phyloP scores from a whole-genome alignment of 2,797 vertebrate species.

The Euthynnus affinis region DNA sequence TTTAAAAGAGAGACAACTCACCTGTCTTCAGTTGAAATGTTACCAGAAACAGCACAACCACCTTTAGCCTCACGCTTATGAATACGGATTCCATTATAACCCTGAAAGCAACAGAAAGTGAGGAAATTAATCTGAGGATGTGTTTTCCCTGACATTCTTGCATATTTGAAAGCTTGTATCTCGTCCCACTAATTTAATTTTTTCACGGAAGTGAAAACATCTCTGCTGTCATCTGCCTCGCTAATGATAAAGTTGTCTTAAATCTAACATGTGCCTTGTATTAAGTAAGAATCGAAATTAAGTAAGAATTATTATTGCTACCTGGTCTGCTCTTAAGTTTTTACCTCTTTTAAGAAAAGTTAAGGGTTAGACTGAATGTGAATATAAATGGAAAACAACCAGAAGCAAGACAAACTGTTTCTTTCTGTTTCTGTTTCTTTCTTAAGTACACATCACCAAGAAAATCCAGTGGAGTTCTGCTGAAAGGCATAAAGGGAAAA shows the following conservation, averaged over 20 bases:
- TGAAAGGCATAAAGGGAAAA: slow-evolving; percentile 5
- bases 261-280: not conserved
- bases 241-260: not conserved
- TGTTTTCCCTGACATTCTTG: not conserved
- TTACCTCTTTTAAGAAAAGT: not conserved
- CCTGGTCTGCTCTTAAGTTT: not conserved
- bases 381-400: slow-evolving; percentile 31
- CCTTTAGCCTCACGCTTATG: slow-evolving; percentile 33
- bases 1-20: slow-evolving; percentile 63
- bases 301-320: not conserved
- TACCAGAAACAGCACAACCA: slow-evolving; percentile 64
- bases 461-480: not conserved
- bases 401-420: not conserved
- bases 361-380: slow-evolving; percentile 1
- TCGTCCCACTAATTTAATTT: slow-evolving; percentile 1
- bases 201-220: not conserved
- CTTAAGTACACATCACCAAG: slow-evolving; percentile 12
- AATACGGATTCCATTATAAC: slow-evolving; percentile 66
- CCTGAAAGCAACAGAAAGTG: slow-evolving; percentile 37
- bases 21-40: slow-evolving; percentile 71
- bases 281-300: no score
- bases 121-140: not conserved
- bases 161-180: not conserved
- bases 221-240: not conserved
- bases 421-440: not conserved